These are phyloP conservation scores for Polyergus mexicanus DNA, from an alignment of 1,140 invertebrate species.

Conservation along the genomic window DNA sequence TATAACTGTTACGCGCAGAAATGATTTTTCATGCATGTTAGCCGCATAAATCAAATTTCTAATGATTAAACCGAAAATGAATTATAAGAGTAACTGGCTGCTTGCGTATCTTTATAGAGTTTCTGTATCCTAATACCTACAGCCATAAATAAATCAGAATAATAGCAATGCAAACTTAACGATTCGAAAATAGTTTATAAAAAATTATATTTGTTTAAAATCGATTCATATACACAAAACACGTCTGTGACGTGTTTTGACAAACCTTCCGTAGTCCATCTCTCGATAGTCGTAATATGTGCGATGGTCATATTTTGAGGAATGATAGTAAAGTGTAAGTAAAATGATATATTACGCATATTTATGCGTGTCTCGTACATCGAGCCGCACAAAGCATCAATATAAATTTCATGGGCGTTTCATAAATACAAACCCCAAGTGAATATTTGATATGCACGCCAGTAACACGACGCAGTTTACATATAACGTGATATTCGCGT, in stretches of 20 bases:
- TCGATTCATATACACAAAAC: background rate
- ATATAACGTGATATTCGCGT: constrained; percentile 54
- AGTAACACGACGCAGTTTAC: constrained; percentile 35
- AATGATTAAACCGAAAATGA: constrained; percentile 42
- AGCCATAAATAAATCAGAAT: background rate
- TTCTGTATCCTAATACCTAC: background rate
- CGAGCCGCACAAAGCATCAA: constrained; percentile 41
- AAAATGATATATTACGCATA: constrained; percentile 46
- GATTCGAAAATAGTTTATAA: background rate
- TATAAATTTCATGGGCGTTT: constrained; percentile 60
- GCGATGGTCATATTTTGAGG: constrained; percentile 12
- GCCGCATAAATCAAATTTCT: constrained; percentile 15
- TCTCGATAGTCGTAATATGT: background rate
- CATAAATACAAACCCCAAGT: constrained; percentile 58
- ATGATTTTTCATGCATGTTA: constrained; percentile 5
- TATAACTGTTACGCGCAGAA: background rate
- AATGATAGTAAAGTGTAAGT: background rate
- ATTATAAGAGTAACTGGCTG: background rate
- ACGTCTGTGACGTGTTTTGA: background rate
- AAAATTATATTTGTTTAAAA: background rate
- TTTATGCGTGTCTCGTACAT: background rate
- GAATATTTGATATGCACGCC: constrained; percentile 56
- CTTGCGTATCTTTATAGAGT: background rate
- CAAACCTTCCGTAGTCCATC: background rate
- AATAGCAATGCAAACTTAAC: background rate